Percentiles rank a stretch among this genome's conserved stretches.
Conservation (phyloP, 1,140 invertebrate genomes). For the Ceratoteleas bidentatus region DNA sequence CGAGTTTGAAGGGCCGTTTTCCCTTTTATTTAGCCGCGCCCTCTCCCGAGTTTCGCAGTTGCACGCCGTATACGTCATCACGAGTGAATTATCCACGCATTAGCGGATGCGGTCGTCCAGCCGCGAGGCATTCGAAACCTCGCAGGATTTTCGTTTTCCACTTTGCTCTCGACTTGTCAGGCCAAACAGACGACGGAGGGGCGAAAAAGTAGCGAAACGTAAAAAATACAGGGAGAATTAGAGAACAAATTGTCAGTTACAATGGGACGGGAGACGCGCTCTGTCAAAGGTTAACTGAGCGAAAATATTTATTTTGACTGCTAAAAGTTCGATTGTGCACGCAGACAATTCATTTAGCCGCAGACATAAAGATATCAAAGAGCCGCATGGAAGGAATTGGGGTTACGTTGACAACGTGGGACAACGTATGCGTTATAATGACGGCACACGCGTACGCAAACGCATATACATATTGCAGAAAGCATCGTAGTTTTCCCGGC, state of each 20-base stretch:
- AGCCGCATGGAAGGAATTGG: constrained; percentile 35
- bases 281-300: constrained; percentile 48
- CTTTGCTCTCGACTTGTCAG: constrained; percentile 30
- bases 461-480: constrained; percentile 21
- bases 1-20: constrained; percentile 10
- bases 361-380: constrained; percentile 58
- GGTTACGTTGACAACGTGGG: constrained; percentile 42
- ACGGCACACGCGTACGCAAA: constrained; percentile 16
- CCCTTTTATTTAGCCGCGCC: constrained; percentile 13
- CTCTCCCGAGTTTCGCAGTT: constrained; percentile 11
- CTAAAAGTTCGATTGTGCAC: constrained; percentile 50
- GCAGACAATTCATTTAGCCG: constrained; percentile 50
- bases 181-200: constrained; percentile 18
- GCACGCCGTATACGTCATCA: constrained; percentile 35
- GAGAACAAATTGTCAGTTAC: constrained; percentile 35
- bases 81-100: constrained; percentile 58
- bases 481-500: constrained; percentile 13
- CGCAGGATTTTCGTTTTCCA: constrained; percentile 35
- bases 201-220: not conserved
- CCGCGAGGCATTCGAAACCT: constrained; percentile 46
- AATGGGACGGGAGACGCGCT: not conserved
- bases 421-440: constrained; percentile 41
- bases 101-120: constrained; percentile 41
- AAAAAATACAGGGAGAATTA: constrained; percentile 37
- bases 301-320: constrained; percentile 56